These are phyloP conservation scores for Rhyacichthys aspro DNA, from an alignment of 2,797 vertebrate genomes.

Conservation along the genomic window DNA sequence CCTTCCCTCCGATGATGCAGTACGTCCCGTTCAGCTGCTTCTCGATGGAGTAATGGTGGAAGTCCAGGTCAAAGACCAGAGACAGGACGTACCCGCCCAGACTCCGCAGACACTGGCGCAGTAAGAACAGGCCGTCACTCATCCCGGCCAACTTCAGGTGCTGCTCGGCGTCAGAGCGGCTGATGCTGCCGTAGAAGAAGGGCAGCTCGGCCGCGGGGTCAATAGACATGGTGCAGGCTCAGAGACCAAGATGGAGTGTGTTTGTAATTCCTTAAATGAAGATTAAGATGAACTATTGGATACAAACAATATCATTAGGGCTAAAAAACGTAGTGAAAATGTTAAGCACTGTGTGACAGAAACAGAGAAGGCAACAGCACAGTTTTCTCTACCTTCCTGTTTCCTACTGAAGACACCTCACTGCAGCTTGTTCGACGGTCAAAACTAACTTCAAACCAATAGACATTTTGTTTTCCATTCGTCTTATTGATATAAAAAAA, in stretches of 20 bases:
- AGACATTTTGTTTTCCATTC: too few relatives aligned
- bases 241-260: too few relatives aligned
- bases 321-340: background rate
- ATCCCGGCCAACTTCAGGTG: constrained; percentile 93
- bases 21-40: constrained; percentile 94
- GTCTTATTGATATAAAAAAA: too few relatives aligned
- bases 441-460: too few relatives aligned
- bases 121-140: constrained; percentile 90
- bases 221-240: constrained; percentile 77
- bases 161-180: constrained; percentile 90
- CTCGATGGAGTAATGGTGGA: constrained; percentile 93
- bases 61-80: constrained; percentile 85
- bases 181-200: constrained; percentile 95
- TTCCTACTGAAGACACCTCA: too few relatives aligned
- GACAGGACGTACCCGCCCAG: constrained; percentile 96
- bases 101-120: constrained; percentile 93
- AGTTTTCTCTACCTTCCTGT: too few relatives aligned
- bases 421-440: too few relatives aligned
- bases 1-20: constrained; percentile 87
- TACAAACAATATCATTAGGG: background rate
- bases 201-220: constrained; percentile 91
- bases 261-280: too few relatives aligned
- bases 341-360: too few relatives aligned
- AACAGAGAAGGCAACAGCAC: too few relatives aligned
- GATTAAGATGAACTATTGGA: constrained; percentile 13